A percentile compares a stretch with the other conserved stretches of the same genome.
Conservation (phyloP, 2,113 vertebrate species). For the Clarias magur region DNA sequence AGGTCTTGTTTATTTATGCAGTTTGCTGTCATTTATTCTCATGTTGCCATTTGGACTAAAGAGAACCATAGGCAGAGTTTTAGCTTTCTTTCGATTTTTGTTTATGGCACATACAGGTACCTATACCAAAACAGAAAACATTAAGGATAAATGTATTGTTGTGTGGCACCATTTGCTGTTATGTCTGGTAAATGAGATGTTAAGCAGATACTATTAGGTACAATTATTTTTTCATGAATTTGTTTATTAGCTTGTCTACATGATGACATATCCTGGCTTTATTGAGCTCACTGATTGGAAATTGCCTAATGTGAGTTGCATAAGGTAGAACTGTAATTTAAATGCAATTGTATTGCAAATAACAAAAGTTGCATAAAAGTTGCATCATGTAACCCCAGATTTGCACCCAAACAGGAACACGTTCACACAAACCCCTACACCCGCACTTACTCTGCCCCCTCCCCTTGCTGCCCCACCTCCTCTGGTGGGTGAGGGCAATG, state of each 20-base stretch:
- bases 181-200: background rate
- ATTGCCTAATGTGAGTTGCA: slow-evolving; percentile 16
- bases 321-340: slow-evolving; percentile 9
- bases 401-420: slow-evolving; percentile 57
- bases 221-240: background rate
- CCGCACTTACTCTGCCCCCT: slow-evolving; percentile 18
- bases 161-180: background rate
- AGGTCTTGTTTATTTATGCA: background rate
- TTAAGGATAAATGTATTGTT: background rate
- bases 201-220: background rate
- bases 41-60: background rate
- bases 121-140: background rate
- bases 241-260: slow-evolving; percentile 11
- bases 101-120: background rate
- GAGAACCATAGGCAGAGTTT: background rate
- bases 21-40: background rate
- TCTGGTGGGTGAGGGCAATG: slow-evolving; percentile 70
- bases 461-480: slow-evolving; percentile 61
- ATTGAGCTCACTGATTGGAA: background rate
- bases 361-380: slow-evolving; percentile 35
- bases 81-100: background rate
- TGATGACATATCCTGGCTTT: background rate
- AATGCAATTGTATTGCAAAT: slow-evolving; percentile 23
- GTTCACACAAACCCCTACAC: slow-evolving; percentile 14
- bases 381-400: slow-evolving; percentile 29